Evolutionary conservation across 2,797 vertebrate genomes (phyloP).

Genomic region (Tokudaia tokunoshimensis): DNA sequence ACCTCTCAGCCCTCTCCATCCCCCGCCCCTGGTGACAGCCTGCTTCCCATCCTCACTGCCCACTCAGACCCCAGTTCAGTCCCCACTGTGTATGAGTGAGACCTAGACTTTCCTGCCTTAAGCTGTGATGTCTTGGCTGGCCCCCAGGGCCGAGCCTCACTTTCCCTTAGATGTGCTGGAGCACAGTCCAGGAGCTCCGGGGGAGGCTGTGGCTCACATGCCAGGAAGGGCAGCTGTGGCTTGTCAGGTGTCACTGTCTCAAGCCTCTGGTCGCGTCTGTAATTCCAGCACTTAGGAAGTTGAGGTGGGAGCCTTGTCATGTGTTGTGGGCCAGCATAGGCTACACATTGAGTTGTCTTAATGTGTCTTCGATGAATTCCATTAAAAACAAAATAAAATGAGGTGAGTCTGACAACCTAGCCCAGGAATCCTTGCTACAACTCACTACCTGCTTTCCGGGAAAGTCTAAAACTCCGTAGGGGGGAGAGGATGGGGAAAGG

Average conservation of each 20-base stretch:
- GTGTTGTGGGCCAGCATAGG: background rate
- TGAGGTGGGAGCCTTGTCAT: background rate
- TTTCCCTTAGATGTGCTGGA: background rate
- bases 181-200: background rate
- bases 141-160: background rate
- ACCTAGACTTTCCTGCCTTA: background rate
- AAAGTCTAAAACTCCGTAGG: background rate
- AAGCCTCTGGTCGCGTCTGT: background rate
- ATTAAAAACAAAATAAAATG: background rate
- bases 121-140: background rate
- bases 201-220: background rate
- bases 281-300: background rate
- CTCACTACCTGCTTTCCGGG: background rate
- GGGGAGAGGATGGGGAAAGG: background rate
- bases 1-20: rapidly evolving
- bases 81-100: background rate
- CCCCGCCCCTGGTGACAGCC: background rate
- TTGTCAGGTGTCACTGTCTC: too few relatives aligned
- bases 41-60: background rate
- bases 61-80: background rate
- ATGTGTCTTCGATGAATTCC: background rate
- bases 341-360: background rate
- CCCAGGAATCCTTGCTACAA: background rate
- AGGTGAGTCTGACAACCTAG: background rate
- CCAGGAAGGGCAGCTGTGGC: background rate